Evolutionary conservation across 1,140 invertebrate species (phyloP).

Genomic region (Reticulitermes speratus): DNA sequence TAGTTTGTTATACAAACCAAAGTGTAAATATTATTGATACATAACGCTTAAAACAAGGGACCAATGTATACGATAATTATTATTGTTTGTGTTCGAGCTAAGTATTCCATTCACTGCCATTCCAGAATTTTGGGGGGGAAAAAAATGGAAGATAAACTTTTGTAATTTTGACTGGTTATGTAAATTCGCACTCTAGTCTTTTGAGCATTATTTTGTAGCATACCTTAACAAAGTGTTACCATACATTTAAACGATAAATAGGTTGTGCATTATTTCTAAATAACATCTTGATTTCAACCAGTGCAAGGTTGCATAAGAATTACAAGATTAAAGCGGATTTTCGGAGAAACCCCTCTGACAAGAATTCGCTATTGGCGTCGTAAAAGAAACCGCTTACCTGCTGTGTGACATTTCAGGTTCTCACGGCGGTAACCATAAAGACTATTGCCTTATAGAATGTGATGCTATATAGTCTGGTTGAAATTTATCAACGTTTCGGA

Average conservation of each 20-base stretch:
- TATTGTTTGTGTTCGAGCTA: neutral
- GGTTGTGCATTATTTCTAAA: neutral
- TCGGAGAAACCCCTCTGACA: neutral
- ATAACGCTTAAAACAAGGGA: constrained; percentile 15
- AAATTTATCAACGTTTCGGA: too few species aligned
- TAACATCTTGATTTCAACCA: neutral
- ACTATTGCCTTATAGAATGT: too few species aligned
- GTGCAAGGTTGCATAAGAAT: neutral
- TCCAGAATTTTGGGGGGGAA: neutral
- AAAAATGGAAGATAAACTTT: neutral
- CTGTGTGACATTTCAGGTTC: too few species aligned
- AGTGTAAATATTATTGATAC: neutral
- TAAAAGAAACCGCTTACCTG: neutral
- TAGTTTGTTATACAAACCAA: neutral
- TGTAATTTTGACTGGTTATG: neutral
- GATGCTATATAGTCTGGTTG: too few species aligned
- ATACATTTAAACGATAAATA: neutral
- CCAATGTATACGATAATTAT: neutral
- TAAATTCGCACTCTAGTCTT: neutral
- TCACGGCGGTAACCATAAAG: too few species aligned
- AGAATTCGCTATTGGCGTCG: neutral
- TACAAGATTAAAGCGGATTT: neutral
- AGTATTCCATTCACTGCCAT: neutral
- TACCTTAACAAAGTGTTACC: neutral
- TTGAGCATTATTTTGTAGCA: neutral